Conservation (phyloP, 37 sponge, comb jelly and placozoan genomes). For the Mnemiopsis leidyi region DNA sequence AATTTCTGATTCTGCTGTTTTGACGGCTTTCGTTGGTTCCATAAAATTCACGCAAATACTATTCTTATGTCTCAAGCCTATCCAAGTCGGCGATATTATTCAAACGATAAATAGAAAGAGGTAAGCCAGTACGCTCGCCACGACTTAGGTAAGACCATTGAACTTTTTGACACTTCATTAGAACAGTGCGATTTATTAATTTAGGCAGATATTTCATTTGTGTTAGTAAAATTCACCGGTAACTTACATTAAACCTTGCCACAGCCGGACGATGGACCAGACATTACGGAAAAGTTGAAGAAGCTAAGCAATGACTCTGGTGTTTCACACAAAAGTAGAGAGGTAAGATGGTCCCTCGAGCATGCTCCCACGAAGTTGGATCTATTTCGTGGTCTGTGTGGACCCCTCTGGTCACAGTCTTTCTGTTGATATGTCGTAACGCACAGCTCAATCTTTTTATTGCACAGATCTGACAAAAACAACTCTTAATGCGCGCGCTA, state of each 20-base stretch:
- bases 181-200: not conserved
- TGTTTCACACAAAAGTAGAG: not conserved
- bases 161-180: not conserved
- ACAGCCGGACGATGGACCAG: not conserved
- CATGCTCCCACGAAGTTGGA: no score
- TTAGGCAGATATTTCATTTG: not conserved
- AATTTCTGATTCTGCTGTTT: no score
- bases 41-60: slow-evolving; percentile 27
- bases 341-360: not conserved
- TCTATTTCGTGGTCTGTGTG: no score
- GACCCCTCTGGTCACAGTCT: not conserved
- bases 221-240: not conserved
- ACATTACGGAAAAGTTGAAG: not conserved
- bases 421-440: not conserved
- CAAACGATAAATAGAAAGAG: not conserved
- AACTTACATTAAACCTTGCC: not conserved
- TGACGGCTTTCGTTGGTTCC: no score
- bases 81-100: slow-evolving; percentile 24
- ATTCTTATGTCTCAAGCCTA: slow-evolving; percentile 42
- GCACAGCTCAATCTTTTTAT: not conserved
- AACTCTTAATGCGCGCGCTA: slow-evolving; percentile 20
- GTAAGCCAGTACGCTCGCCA: slow-evolving; percentile 32
- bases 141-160: not conserved
- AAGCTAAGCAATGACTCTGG: not conserved
- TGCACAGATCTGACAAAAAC: not conserved